Percentiles rank a stretch among this genome's conserved stretches.
Evolutionary conservation across 92 coral and sea anemone species (phyloP).

Genomic region (Epizoanthus stellaris): DNA sequence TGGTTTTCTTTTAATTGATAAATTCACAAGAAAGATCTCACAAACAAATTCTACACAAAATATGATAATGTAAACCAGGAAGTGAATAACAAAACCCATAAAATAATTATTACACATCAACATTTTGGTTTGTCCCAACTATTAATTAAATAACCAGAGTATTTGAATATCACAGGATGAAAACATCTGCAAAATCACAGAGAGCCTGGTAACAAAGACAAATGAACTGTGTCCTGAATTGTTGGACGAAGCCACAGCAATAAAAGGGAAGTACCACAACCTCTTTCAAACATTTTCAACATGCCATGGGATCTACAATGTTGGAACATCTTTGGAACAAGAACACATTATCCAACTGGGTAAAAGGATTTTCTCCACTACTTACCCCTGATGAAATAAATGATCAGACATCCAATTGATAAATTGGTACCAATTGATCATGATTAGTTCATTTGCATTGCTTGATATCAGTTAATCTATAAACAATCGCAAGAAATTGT

Average conservation of each 20-base stretch:
- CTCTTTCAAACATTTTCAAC: neutral
- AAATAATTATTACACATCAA: too few species aligned
- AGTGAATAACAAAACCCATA: too few species aligned
- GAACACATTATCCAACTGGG: neutral
- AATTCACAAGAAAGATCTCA: too few species aligned
- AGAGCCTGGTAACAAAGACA: constrained; percentile 13
- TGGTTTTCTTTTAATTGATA: too few species aligned
- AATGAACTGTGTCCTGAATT: constrained; percentile 8
- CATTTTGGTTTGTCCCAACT: too few species aligned
- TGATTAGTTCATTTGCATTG: too few species aligned
- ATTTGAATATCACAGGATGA: neutral
- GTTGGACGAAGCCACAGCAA: neutral
- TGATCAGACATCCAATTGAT: neutral
- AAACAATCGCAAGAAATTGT: too few species aligned
- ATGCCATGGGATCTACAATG: constrained; percentile 13
- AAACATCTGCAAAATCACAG: constrained; percentile 17
- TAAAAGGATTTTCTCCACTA: neutral
- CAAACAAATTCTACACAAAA: too few species aligned
- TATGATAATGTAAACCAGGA: too few species aligned
- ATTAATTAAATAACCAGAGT: too few species aligned
- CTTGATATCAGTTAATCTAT: too few species aligned
- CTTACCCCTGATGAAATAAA: neutral
- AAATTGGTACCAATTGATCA: neutral
- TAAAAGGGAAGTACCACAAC: neutral
- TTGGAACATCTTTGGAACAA: neutral